phyloP scores from a whole-genome alignment of 2,113 vertebrate genomes.

The Rhizomys pruinosus region DNA sequence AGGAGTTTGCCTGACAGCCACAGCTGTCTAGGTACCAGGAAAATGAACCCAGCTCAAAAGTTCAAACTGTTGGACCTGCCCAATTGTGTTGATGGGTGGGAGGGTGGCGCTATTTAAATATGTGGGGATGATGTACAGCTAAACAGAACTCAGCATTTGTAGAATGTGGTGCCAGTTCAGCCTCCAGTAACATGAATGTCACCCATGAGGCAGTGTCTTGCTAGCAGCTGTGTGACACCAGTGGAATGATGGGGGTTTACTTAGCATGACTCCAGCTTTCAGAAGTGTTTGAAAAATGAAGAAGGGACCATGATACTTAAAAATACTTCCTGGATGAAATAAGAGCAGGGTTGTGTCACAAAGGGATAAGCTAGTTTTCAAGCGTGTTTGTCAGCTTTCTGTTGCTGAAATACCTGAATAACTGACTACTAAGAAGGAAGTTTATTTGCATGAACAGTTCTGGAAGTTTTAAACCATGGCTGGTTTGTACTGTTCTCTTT shows the following conservation, averaged over 20 bases:
- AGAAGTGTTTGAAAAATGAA: constrained; percentile 19
- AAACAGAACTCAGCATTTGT: not conserved
- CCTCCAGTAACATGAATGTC: constrained; percentile 24
- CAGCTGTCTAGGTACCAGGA: not conserved
- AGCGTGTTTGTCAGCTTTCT: not conserved
- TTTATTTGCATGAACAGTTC: not conserved
- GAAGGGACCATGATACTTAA: not conserved
- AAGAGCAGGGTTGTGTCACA: not conserved
- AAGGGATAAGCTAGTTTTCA: not conserved
- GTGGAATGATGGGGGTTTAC: constrained; percentile 2
- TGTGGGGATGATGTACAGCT: not conserved
- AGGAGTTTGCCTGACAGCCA: not conserved
- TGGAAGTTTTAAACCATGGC: not conserved
- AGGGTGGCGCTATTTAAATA: not conserved
- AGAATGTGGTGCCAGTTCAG: not conserved
- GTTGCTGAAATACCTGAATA: not conserved
- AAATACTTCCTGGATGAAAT: not conserved
- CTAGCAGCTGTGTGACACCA: not conserved
- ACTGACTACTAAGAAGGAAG: not conserved
- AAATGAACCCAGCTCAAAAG: constrained; percentile 15
- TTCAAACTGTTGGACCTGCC: not conserved
- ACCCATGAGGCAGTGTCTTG: constrained; percentile 14
- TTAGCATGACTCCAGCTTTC: not conserved
- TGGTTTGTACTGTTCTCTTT: not conserved
- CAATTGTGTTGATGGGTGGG: not conserved